A percentile compares a stretch with the other conserved stretches of the same genome.
These are phyloP conservation scores for Drosophila picticornis DNA, from an alignment of 2,888 invertebrate species.

Conservation along the genomic window DNA sequence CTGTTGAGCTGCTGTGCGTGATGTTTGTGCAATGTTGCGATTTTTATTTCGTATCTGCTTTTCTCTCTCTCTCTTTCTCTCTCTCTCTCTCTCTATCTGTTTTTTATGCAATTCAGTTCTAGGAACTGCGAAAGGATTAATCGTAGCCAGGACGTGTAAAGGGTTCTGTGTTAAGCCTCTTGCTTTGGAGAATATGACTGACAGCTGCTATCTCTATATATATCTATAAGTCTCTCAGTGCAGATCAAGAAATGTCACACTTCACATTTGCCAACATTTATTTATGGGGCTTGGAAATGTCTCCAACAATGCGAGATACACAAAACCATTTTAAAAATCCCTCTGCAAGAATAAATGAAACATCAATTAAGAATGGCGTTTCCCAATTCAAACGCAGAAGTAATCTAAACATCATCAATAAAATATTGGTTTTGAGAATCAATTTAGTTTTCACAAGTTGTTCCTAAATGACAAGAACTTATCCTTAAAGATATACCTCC, in stretches of 20 bases:
- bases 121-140: constrained; percentile 71
- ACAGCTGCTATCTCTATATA: no score
- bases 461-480: not conserved
- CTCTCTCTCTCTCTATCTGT: constrained; percentile 9
- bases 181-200: not conserved
- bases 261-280: constrained; percentile 9
- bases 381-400: not conserved
- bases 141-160: constrained; percentile 30
- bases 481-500: not conserved
- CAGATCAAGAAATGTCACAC: constrained; percentile 5
- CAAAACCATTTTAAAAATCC: not conserved
- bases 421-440: not conserved
- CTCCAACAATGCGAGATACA: not conserved
- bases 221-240: no score
- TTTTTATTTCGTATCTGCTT: constrained; percentile 40
- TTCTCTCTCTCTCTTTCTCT: not conserved
- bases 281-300: constrained; percentile 1
- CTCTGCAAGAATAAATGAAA: not conserved
- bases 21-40: constrained; percentile 74
- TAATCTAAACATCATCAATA: not conserved
- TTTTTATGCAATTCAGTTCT: constrained; percentile 55
- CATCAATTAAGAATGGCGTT: not conserved
- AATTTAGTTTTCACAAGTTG: not conserved
- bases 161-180: constrained; percentile 45
- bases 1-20: constrained; percentile 51